Evolutionary conservation across 2,113 vertebrate genomes (phyloP).

Genomic region (Notothenia coriiceps): DNA sequence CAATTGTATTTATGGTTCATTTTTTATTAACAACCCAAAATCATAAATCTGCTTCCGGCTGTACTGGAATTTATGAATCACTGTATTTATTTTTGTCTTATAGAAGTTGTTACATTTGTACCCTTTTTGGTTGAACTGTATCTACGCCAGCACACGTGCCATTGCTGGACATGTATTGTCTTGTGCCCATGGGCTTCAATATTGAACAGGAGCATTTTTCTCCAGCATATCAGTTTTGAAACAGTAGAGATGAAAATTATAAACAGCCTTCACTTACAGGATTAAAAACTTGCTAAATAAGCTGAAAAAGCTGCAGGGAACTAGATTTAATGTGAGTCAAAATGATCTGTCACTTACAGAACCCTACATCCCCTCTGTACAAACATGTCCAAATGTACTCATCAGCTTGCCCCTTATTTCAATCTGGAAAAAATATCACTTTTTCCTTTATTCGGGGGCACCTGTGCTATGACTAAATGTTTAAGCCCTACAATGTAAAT

Average conservation of each 20-base stretch:
- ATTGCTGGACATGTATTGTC: slow-evolving; percentile 16
- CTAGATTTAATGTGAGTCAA: not conserved
- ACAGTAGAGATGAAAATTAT: not conserved
- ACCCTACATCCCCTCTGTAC: slow-evolving; percentile 1
- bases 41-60: not conserved
- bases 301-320: not conserved
- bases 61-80: slow-evolving; percentile 15
- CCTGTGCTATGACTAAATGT: slow-evolving; percentile 44
- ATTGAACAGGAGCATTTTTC: not conserved
- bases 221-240: not conserved
- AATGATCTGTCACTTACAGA: not conserved
- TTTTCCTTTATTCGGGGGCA: slow-evolving; percentile 11
- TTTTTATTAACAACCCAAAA: slow-evolving; percentile 7
- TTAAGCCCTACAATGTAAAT: slow-evolving; percentile 52
- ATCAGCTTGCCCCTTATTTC: not conserved
- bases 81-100: slow-evolving; percentile 61
- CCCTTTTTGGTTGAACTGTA: slow-evolving; percentile 14
- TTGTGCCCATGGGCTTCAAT: slow-evolving; percentile 3
- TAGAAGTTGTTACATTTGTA: slow-evolving; percentile 13
- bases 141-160: not conserved
- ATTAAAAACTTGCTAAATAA: too few relatives aligned
- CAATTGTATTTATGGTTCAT: slow-evolving; percentile 11
- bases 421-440: not conserved
- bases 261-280: not conserved
- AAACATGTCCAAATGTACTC: not conserved